phyloP scores from a whole-genome alignment of 1,140 invertebrate genomes.

The Cepaea nemoralis region DNA sequence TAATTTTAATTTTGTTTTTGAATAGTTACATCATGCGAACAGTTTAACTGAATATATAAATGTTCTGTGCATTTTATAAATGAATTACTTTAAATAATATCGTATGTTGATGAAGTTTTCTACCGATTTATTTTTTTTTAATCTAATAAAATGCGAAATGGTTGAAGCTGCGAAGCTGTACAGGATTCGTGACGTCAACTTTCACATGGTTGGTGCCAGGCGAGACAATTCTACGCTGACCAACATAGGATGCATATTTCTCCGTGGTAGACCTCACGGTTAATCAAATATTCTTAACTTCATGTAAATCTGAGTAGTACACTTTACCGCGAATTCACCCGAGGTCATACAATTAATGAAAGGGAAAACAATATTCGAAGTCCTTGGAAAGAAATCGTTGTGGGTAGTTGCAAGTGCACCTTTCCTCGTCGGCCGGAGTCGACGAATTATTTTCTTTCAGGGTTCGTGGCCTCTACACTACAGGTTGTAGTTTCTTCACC shows the following conservation, averaged over 20 bases:
- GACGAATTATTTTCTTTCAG: neutral
- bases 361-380: neutral
- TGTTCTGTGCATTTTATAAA: too few relatives aligned
- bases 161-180: neutral
- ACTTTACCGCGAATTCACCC: neutral
- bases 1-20: too few relatives aligned
- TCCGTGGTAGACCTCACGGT: neutral
- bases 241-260: neutral
- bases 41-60: too few relatives aligned
- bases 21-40: too few relatives aligned
- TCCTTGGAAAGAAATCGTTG: neutral
- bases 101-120: neutral
- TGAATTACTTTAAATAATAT: neutral
- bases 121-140: neutral
- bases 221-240: neutral
- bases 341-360: neutral
- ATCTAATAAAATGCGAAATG: neutral
- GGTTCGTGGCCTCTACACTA: neutral
- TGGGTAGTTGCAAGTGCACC: too few relatives aligned
- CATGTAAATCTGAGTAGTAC: neutral
- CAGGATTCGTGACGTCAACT: conserved; percentile 46
- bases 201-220: conserved; percentile 46
- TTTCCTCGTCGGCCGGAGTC: neutral
- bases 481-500: neutral
- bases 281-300: neutral